phyloP scores from a whole-genome alignment of 2,797 vertebrate species.

The Sebastes steindachneri region DNA sequence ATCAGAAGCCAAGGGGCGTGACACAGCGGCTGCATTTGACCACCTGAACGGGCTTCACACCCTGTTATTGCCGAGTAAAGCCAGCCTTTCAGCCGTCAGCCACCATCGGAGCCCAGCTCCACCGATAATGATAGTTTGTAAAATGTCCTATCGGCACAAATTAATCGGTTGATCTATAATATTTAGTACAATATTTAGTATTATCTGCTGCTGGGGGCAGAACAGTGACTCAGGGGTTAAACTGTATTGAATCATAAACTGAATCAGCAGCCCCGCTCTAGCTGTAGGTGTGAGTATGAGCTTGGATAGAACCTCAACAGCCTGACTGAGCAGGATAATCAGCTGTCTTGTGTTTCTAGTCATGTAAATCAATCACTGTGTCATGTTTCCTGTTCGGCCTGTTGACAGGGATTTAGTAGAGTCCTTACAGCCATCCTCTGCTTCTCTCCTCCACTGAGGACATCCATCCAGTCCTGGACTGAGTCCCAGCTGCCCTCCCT shows the following conservation, averaged over 20 bases:
- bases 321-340: not conserved
- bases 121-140: too few species aligned
- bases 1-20: too few species aligned
- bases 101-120: too few species aligned
- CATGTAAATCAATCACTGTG: not conserved
- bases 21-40: too few species aligned
- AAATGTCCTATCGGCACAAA: too few species aligned
- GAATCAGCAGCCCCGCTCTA: not conserved
- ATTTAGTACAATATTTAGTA: too few species aligned
- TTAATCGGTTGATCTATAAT: too few species aligned
- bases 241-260: not conserved
- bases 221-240: too few species aligned
- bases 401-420: not conserved
- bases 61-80: too few species aligned
- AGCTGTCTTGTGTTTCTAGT: not conserved
- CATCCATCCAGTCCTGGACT: conserved; percentile 98
- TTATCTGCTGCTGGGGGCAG: too few species aligned
- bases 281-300: not conserved
- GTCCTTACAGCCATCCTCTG: conserved; percentile 96
- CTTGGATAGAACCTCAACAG: not conserved
- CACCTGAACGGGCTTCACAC: too few species aligned
- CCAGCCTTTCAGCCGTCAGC: not conserved
- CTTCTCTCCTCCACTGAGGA: conserved; percentile 98
- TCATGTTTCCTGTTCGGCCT: not conserved
- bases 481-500: conserved; percentile 94